Conservation (phyloP, 2,113 vertebrate species). For the Plestiodon gilberti region DNA sequence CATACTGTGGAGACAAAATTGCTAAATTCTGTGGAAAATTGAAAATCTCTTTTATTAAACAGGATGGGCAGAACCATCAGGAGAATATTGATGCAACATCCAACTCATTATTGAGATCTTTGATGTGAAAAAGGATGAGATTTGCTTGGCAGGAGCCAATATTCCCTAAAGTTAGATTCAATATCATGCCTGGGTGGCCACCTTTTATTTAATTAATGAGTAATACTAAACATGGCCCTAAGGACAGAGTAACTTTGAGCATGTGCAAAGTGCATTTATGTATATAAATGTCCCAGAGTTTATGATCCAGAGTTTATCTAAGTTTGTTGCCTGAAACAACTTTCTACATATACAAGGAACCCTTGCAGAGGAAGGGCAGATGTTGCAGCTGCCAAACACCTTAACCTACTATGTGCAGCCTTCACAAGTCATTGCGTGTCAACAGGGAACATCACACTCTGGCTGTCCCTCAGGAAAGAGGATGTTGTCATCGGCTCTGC, state of each 20-base stretch:
- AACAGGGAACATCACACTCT: not conserved
- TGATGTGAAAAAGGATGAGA: not conserved
- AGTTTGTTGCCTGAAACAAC: too few relatives aligned
- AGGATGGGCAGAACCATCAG: conserved; percentile 27
- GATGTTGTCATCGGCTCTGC: not conserved
- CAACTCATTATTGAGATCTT: conserved; percentile 24
- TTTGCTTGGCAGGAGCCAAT: not conserved
- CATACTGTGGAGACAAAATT: conserved; percentile 11
- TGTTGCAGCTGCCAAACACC: too few relatives aligned
- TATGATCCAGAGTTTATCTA: too few relatives aligned
- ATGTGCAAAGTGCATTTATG: not conserved
- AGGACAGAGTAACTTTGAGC: not conserved
- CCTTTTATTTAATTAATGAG: not conserved
- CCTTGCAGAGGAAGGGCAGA: too few relatives aligned
- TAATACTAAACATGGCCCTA: not conserved
- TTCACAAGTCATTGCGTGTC: not conserved
- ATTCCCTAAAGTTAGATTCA: not conserved
- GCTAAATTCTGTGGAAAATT: conserved; percentile 43
- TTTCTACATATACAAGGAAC: too few relatives aligned
- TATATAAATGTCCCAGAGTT: too few relatives aligned
- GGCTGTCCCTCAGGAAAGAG: not conserved
- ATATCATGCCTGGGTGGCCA: not conserved
- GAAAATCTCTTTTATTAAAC: not conserved
- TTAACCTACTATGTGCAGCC: too few relatives aligned
- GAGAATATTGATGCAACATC: not conserved